A percentile compares a stretch with the other conserved stretches of the same genome.
These are phyloP conservation scores for Plagodis dolabraria DNA, from an alignment of 2,888 invertebrate genomes.

Conservation along the genomic window DNA sequence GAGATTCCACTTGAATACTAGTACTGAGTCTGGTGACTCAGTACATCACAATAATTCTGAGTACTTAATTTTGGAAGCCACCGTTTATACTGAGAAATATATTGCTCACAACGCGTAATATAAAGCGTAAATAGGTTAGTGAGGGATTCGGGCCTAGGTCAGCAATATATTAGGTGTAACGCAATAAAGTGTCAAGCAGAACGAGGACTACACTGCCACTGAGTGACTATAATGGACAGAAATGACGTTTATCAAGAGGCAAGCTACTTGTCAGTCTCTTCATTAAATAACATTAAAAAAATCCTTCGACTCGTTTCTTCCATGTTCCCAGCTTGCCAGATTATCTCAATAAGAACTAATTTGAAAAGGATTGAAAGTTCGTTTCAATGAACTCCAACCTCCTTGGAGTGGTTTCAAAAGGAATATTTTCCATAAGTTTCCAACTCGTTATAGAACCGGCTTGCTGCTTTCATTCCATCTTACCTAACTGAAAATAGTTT, in stretches of 20 bases:
- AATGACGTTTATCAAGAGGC: neutral
- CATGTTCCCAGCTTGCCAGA: neutral
- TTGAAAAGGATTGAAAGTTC: neutral
- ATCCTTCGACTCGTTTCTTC: neutral
- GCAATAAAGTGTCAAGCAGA: no score
- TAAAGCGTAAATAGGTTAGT: no score
- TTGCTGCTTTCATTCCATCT: constrained; percentile 21
- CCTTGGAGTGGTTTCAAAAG: constrained; percentile 9
- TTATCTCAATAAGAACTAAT: no score
- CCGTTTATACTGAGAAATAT: no score
- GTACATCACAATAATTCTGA: no score
- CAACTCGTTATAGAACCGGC: constrained; percentile 7
- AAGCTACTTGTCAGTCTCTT: neutral
- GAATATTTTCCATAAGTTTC: constrained; percentile 6
- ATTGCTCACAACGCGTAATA: no score
- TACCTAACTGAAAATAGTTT: constrained; percentile 26
- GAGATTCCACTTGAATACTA: no score
- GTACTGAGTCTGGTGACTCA: no score
- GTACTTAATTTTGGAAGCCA: no score
- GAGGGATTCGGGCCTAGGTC: no score
- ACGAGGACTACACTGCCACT: no score
- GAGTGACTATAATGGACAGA: neutral
- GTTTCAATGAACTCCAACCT: neutral
- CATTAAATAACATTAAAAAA: neutral
- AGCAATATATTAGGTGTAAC: no score